phyloP scores from a whole-genome alignment of 2,113 vertebrate genomes.

The Macrotis lagotis region DNA sequence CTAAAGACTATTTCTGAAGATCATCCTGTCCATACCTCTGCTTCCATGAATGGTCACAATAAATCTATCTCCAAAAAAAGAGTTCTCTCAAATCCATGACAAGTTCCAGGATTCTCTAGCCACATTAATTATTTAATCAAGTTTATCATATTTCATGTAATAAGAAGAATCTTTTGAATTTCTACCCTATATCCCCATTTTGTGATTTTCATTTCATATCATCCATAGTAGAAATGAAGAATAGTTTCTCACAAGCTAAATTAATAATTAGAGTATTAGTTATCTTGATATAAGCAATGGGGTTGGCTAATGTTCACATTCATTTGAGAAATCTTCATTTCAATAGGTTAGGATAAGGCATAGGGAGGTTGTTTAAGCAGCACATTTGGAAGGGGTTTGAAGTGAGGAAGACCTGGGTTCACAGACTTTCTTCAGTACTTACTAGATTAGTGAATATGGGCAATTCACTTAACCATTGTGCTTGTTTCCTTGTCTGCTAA shows the following conservation, averaged over 20 bases:
- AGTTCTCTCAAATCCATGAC: conserved; percentile 1
- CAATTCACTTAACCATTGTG: not conserved
- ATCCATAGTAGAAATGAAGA: not conserved
- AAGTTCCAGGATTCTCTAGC: not conserved
- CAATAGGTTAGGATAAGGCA: not conserved
- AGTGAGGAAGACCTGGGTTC: not conserved
- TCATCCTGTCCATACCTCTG: not conserved
- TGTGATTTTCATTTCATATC: conserved; percentile 40
- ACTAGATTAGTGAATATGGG: not conserved
- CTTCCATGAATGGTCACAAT: conserved; percentile 20
- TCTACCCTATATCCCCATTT: not conserved
- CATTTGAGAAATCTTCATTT: not conserved
- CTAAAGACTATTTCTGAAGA: not conserved
- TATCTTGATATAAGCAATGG: not conserved
- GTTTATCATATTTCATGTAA: not conserved
- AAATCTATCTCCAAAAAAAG: not conserved
- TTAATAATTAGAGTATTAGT: conserved; percentile 22
- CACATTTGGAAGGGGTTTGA: not conserved
- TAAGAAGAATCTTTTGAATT: not conserved
- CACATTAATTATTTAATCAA: not conserved
- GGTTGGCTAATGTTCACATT: not conserved
- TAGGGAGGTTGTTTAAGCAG: not conserved
- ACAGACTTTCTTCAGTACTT: not conserved
- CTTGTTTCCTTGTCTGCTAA: not conserved
- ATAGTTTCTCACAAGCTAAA: not conserved